These are phyloP conservation scores for Griposia aprilina DNA, from an alignment of 2,888 invertebrate genomes.

Conservation along the genomic window DNA sequence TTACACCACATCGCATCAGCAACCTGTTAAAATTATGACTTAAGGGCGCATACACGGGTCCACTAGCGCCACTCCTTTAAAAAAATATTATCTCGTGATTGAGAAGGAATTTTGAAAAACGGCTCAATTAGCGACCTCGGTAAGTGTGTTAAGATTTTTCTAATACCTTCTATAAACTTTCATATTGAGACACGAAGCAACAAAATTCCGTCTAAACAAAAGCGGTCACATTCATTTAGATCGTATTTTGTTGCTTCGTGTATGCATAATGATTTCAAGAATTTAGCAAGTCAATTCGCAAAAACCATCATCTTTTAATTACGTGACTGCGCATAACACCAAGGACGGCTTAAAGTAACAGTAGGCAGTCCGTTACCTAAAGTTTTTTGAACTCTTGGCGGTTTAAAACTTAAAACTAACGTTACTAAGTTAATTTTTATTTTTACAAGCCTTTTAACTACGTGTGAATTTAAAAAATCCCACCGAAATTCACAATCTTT, in stretches of 20 bases:
- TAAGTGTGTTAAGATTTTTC: too few species aligned
- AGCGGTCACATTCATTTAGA: too few species aligned
- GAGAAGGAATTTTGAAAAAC: too few species aligned
- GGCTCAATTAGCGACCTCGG: too few species aligned
- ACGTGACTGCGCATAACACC: constrained; percentile 29
- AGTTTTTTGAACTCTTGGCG: constrained; percentile 71
- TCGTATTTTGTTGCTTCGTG: too few species aligned
- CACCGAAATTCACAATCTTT: constrained; percentile 74
- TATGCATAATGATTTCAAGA: neutral
- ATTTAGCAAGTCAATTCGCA: constrained; percentile 12
- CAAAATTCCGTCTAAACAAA: too few species aligned
- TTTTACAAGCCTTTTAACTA: constrained; percentile 64
- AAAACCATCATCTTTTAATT: constrained; percentile 11
- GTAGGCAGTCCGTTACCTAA: constrained; percentile 50
- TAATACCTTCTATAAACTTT: too few species aligned
- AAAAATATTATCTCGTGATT: too few species aligned
- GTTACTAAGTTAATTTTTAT: constrained; percentile 71
- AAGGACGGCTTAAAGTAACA: constrained; percentile 45
- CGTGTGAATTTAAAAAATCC: constrained; percentile 75
- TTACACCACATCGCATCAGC: neutral
- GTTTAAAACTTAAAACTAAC: constrained; percentile 62
- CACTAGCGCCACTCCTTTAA: too few species aligned
- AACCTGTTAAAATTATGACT: neutral
- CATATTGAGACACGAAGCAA: too few species aligned
- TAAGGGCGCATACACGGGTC: too few species aligned